Base-by-base conservation (phyloP, 1,140 invertebrate species). In the Chironomus tepperi region DNA sequence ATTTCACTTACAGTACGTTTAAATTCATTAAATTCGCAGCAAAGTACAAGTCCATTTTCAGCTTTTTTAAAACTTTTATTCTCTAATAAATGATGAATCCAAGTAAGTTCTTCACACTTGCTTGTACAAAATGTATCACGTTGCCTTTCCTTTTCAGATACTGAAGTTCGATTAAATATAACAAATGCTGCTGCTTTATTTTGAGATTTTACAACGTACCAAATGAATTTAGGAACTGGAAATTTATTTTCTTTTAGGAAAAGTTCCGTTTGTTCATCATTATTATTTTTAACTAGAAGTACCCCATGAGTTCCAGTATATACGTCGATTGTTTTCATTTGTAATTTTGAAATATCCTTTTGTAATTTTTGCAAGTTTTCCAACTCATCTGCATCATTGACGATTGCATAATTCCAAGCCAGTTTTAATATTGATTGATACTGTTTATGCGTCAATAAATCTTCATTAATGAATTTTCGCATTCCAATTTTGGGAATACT, bases 11-110 rank as follows among this genome's bases (percentile, higher is more conserved):
- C 43, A 57, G 34, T 74, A 43, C 43, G 34, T 74, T 19, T 74
- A 74, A 74, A 74, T 43, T 74, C 43, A 47, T 74, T n/a, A 74
- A 43, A 74, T 74, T 74, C 73, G 43, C 73, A 74, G 43, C 73
- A 74, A 43, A 74, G 42, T 43, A 74, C 19, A 18, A 15, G 12
- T 47, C 73, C 42, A 74, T 18, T 74, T 43, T 43, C 73, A 12
- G 19, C 43, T 70, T 70, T 70, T 70, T 19, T 70, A 70, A 18
- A 70, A n/a, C 12, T 21, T 7, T 74, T 74, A 21, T 24, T 47
- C 19, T 43, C 43, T 21, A 43, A n/a, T 43, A 74, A 21, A 21
- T 18, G 3, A 15, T 47, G 18, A 7, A 43, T n/a, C 73, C 42
- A 43, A 7, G 42, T 47, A 57, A 74, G 18, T 21, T 74, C 34